Percentiles rank a stretch among this genome's conserved stretches.
These are phyloP conservation scores for Enchytraeus crypticus DNA, from an alignment of 2,888 invertebrate genomes.

Conservation along the genomic window DNA sequence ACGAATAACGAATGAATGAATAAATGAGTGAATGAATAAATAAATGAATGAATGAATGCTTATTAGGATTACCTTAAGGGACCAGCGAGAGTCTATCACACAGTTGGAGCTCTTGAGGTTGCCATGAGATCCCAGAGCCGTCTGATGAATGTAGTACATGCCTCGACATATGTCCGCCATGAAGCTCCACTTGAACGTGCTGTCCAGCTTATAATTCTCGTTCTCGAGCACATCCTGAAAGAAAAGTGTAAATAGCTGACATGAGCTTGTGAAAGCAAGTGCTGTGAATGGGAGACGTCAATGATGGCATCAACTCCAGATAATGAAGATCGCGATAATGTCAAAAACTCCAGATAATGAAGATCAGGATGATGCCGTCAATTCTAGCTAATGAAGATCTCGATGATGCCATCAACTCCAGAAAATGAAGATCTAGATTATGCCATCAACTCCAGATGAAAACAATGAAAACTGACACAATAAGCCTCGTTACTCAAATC, in stretches of 20 bases:
- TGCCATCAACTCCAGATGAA: neutral
- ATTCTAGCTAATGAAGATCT: neutral
- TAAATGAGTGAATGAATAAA: no score
- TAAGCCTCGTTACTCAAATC: no score
- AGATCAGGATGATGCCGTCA: neutral
- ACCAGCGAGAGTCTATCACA: conserved; percentile 45
- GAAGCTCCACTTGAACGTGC: conserved; percentile 41
- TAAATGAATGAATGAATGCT: no score
- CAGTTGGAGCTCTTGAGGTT: conserved; percentile 45
- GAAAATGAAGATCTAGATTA: neutral
- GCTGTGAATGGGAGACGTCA: neutral
- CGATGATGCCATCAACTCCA: no score
- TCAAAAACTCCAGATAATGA: no score
- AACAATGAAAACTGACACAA: no score
- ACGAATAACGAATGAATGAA: no score
- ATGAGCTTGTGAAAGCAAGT: neutral
- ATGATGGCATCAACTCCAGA: neutral
- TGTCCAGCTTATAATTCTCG: conserved; percentile 41
- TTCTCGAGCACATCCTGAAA: conserved; percentile 42
- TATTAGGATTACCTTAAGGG: conserved; percentile 21
- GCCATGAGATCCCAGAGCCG: conserved; percentile 39
- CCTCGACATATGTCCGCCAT: conserved; percentile 44
- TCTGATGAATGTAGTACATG: conserved; percentile 40
- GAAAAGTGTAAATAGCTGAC: neutral
- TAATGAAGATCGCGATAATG: no score